Conservation (phyloP, 2,888 invertebrate genomes). For the Panzeria rudis region DNA sequence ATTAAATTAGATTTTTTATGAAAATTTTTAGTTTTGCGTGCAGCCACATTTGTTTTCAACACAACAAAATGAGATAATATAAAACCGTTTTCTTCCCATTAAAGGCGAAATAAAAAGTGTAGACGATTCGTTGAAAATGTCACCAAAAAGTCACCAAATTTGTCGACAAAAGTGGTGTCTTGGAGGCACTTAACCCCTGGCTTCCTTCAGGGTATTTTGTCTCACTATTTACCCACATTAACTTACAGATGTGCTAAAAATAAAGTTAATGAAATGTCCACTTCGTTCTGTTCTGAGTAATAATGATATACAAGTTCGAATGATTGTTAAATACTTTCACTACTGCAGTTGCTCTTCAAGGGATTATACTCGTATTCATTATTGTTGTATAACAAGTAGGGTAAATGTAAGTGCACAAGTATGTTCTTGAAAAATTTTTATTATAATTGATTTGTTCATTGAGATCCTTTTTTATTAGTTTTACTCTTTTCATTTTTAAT, state of each 20-base stretch:
- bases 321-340: neutral
- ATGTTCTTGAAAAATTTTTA: conserved; percentile 45
- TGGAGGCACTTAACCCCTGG: too few species aligned
- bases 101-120: too few species aligned
- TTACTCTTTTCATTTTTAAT: conserved; percentile 4
- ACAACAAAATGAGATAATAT: too few species aligned
- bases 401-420: conserved; percentile 38
- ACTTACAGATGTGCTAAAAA: neutral
- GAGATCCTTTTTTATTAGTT: conserved; percentile 25
- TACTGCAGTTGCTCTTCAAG: conserved; percentile 29
- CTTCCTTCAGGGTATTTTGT: too few species aligned
- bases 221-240: conserved; percentile 17
- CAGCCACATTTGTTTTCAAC: too few species aligned
- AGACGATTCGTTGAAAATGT: too few species aligned
- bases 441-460: conserved; percentile 67
- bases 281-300: conserved; percentile 9
- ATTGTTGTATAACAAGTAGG: conserved; percentile 8
- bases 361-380: conserved; percentile 27
- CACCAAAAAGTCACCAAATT: too few species aligned
- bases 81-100: too few species aligned
- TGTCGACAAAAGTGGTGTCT: too few species aligned
- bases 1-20: too few species aligned
- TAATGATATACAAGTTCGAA: neutral
- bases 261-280: conserved; percentile 10
- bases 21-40: too few species aligned